Conservation (phyloP, 2,888 invertebrate species). For the Brenthis daphne region DNA sequence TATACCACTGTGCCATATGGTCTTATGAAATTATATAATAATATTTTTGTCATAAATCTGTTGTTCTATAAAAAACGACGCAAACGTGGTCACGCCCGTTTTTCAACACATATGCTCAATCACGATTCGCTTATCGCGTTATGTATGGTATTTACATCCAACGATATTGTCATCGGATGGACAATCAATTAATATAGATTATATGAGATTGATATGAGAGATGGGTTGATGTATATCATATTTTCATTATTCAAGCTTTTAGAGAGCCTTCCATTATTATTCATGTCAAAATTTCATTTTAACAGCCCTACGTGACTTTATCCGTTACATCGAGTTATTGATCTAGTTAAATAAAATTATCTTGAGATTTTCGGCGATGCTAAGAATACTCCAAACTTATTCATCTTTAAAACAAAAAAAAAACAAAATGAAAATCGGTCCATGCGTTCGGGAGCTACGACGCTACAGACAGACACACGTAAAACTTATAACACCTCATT, state of each 20-base stretch:
- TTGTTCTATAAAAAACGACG: conserved; percentile 16
- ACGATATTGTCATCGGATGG: conserved; percentile 31
- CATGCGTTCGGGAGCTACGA: no score
- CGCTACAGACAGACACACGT: no score
- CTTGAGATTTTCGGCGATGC: no score
- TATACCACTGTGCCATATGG: no score
- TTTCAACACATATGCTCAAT: conserved; percentile 43
- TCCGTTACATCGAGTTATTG: not conserved
- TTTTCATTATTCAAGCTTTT: conserved; percentile 16
- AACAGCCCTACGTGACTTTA: not conserved
- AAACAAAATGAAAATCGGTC: no score
- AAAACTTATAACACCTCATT: no score
- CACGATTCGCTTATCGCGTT: conserved; percentile 44
- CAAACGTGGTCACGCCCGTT: conserved; percentile 41
- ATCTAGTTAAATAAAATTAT: no score
- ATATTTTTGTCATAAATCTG: conserved; percentile 21
- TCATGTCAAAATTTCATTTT: not conserved
- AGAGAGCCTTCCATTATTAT: not conserved
- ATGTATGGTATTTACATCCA: conserved; percentile 41
- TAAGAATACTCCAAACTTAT: no score
- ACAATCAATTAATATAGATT: conserved; percentile 7
- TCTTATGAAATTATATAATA: no score
- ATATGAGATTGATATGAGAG: conserved; percentile 3
- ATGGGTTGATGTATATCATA: conserved; percentile 8
- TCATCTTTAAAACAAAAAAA: no score